Conservation (phyloP, 2,113 vertebrate genomes). For the Puma concolor region DNA sequence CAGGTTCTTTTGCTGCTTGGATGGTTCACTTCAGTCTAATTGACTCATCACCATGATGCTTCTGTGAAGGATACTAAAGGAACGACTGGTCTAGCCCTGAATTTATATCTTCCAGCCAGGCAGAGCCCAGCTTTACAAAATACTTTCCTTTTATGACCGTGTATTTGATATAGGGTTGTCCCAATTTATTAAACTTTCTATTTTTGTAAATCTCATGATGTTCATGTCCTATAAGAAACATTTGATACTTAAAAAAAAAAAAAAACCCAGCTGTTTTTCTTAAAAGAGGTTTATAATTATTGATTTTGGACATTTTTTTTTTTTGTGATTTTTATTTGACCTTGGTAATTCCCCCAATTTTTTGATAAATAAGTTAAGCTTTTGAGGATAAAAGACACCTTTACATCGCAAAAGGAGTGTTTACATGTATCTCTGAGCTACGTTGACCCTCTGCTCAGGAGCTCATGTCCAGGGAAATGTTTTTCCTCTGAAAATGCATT, state of each 20-base stretch:
- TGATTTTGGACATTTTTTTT: constrained; percentile 58
- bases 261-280: background rate
- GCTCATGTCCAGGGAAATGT: background rate
- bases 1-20: background rate
- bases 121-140: background rate
- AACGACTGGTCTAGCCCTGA: background rate
- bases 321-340: constrained; percentile 40
- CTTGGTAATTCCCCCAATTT: background rate
- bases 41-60: background rate
- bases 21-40: background rate
- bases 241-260: background rate
- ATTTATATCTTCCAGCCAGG: background rate
- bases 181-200: background rate
- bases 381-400: background rate
- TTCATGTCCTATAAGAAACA: constrained; percentile 7
- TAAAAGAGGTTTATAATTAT: background rate
- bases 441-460: background rate
- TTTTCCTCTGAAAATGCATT: constrained; percentile 21
- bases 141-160: background rate
- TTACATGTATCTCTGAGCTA: background rate
- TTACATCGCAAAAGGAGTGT: background rate
- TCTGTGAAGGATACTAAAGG: background rate
- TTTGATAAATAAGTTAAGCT: constrained; percentile 1
- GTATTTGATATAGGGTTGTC: background rate
- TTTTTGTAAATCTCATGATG: background rate